These are phyloP conservation scores for Tetragnatha versicolor DNA, from an alignment of 1,140 invertebrate genomes.

Conservation along the genomic window DNA sequence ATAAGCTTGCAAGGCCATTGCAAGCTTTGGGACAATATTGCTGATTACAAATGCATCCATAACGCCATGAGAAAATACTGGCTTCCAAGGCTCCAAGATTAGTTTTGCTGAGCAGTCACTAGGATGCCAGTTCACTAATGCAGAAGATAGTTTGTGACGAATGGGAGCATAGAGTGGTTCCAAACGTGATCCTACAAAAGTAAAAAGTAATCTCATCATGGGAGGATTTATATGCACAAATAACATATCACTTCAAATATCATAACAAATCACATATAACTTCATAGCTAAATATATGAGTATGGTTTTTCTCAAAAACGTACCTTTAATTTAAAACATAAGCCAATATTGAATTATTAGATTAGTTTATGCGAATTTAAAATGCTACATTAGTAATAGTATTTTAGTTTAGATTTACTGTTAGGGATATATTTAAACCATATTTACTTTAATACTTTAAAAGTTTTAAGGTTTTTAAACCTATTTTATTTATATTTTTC, in stretches of 20 bases:
- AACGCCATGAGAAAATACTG: constrained; percentile 80
- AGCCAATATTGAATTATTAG: no score
- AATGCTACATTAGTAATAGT: no score
- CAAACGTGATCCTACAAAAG: constrained; percentile 69
- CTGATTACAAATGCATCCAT: constrained; percentile 86
- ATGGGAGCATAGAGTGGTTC: constrained; percentile 91
- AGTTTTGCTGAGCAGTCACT: constrained; percentile 88
- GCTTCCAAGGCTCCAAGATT: constrained; percentile 92
- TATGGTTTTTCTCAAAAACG: no score
- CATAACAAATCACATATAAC: not conserved
- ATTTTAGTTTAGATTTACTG: no score
- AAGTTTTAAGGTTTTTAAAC: no score
- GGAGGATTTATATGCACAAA: not conserved
- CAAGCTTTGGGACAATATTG: constrained; percentile 90
- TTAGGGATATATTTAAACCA: no score
- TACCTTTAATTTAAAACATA: no score
- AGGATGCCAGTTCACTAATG: constrained; percentile 89
- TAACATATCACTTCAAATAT: not conserved
- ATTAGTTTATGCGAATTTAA: no score
- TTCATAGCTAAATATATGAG: no score
- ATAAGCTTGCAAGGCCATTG: constrained; percentile 75
- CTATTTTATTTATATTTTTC: no score
- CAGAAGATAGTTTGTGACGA: constrained; percentile 86
- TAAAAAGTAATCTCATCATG: not conserved
- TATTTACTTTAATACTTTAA: no score